Base-by-base conservation (phyloP, 2,113 vertebrate species). In the Oriolus oriolus region DNA sequence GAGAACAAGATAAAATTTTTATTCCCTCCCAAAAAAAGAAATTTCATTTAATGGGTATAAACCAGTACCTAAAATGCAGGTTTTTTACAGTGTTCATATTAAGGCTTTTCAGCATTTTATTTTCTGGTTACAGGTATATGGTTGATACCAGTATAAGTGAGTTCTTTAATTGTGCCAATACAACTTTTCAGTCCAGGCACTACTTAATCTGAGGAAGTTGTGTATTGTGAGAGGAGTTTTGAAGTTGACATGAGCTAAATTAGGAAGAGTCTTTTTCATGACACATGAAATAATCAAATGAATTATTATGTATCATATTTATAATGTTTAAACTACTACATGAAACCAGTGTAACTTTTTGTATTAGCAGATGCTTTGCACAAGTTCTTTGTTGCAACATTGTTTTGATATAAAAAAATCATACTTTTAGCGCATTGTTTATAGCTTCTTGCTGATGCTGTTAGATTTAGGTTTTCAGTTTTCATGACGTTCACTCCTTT, bases 11-110 rank as follows among this genome's bases (percentile, higher is more conserved):
- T 35, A 78, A 47, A 60, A 33, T 37, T 31, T 60, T 12, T n/a
- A 41, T 45, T 31, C 5, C 3, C 9, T 6, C 3, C 4, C 3
- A 0, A 1, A 23, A 49, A n/a, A 77, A 42, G 11, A 23, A 63
- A 61, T 57, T 64, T 24, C 11, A 4, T 35, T 63, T 31, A 44
- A 24, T 57, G 20, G 9, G 2, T 66, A 22, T 59, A 70, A 57
- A 33, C 30, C 41, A 47, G 27, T 33, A 23, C 12, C 8, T 35
- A 7, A 89, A 71, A 17, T 41, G 6, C 9, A 26, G 56, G 5
- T 49, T 81, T 87, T 94, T 44, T 83, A 11, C 19, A 80, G 5
- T 61, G 22, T 22, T 28, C 2, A 0, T 54, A 11, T 79, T 39
- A 10, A 50, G 13, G 3, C 39, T 91, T 87, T 80, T 45, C 19